Evolutionary conservation across 2,113 vertebrate genomes (phyloP).

Genomic region (Lepisosteus osseus): DNA sequence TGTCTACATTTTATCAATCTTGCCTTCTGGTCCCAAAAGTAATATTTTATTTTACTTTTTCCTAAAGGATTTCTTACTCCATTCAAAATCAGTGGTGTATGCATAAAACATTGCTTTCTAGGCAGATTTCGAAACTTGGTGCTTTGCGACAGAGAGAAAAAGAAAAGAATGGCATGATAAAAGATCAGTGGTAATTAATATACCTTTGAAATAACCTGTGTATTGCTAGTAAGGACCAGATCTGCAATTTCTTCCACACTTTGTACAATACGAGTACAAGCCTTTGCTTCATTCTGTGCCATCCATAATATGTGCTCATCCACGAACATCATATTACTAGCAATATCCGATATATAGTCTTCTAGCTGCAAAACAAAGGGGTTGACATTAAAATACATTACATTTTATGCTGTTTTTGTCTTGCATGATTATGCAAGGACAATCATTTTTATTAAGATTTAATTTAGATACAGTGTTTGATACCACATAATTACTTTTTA

Average conservation of each 20-base stretch:
- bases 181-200: conserved; percentile 1
- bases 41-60: too few relatives aligned
- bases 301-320: conserved; percentile 86
- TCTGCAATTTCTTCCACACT: conserved; percentile 79
- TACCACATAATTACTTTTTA: conserved; percentile 49
- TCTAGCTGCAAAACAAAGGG: conserved; percentile 62
- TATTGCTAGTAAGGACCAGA: conserved; percentile 61
- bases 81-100: too few relatives aligned
- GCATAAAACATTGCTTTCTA: too few relatives aligned
- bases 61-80: too few relatives aligned
- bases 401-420: conserved; percentile 38
- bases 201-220: conserved; percentile 80
- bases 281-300: conserved; percentile 81
- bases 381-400: conserved; percentile 43
- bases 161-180: not conserved
- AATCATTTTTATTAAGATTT: conserved; percentile 56
- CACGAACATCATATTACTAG: conserved; percentile 84
- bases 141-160: not conserved
- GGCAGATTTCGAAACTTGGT: too few relatives aligned
- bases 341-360: conserved; percentile 76
- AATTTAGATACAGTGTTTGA: conserved; percentile 60
- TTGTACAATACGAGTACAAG: conserved; percentile 81
- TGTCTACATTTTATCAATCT: too few relatives aligned
- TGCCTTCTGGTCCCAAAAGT: too few relatives aligned
- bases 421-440: conserved; percentile 43